phyloP scores from a whole-genome alignment of 2,888 invertebrate species.

The Liodrosophila aerea region DNA sequence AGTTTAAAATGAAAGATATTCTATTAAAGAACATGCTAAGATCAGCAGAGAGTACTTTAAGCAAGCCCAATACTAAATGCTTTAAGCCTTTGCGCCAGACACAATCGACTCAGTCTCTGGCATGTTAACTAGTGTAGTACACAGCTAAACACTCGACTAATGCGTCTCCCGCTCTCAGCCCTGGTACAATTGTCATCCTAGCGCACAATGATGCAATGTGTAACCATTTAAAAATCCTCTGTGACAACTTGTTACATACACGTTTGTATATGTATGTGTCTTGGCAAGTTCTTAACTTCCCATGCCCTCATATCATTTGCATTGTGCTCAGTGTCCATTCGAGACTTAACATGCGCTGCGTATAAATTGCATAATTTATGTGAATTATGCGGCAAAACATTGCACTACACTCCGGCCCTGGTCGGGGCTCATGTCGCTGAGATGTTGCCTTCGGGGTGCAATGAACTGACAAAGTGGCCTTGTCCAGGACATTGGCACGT shows the following conservation, averaged over 20 bases:
- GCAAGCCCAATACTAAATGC: too few relatives aligned
- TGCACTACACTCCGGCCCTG: constrained; percentile 23
- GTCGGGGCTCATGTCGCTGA: constrained; percentile 13
- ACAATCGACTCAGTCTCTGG: not conserved
- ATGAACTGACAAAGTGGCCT: constrained; percentile 73
- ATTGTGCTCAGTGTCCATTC: constrained; percentile 58
- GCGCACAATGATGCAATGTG: constrained; percentile 35
- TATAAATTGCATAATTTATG: constrained; percentile 80
- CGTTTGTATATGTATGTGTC: constrained; percentile 30
- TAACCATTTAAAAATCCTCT: constrained; percentile 52
- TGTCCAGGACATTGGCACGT: constrained; percentile 73
- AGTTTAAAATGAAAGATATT: constrained; percentile 9
- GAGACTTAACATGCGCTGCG: constrained; percentile 69
- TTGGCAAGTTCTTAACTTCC: constrained; percentile 39
- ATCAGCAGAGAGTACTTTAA: constrained; percentile 8
- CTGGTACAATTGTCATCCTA: not conserved
- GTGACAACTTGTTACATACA: constrained; percentile 59
- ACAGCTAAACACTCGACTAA: too few relatives aligned
- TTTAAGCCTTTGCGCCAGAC: too few relatives aligned
- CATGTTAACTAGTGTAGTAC: not conserved
- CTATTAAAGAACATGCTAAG: not conserved
- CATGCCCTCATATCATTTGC: constrained; percentile 38
- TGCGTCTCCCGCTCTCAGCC: not conserved
- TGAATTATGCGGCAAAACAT: constrained; percentile 76
- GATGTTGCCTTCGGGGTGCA: constrained; percentile 66